Conservation (phyloP, 2,797 vertebrate genomes). For the Falco concolor region DNA sequence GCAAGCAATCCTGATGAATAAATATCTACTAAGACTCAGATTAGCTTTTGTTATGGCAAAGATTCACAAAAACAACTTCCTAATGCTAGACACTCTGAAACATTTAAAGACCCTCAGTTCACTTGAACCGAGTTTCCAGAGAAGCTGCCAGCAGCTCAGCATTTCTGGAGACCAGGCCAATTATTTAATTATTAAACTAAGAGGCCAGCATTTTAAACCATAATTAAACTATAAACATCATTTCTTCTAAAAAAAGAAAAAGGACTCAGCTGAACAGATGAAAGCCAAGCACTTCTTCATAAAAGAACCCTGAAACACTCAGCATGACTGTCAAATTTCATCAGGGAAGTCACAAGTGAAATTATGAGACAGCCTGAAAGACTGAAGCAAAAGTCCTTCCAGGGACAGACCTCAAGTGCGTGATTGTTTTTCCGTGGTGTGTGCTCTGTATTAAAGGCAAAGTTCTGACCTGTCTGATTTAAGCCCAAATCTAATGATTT, state of each 20-base stretch:
- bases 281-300: background rate
- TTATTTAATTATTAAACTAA: constrained; percentile 39
- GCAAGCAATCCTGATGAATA: background rate
- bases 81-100: background rate
- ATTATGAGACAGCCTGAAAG: background rate
- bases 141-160: constrained; percentile 20
- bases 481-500: background rate
- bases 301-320: background rate
- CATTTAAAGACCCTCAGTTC: background rate
- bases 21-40: background rate
- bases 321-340: background rate
- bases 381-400: background rate
- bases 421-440: background rate
- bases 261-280: background rate
- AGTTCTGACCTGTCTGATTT: background rate
- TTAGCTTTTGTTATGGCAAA: background rate
- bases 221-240: background rate
- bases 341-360: background rate
- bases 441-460: background rate
- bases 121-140: constrained; percentile 23
- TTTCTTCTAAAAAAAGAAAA: background rate
- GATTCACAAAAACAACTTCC: constrained; percentile 20
- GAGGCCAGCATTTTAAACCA: background rate
- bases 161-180: constrained; percentile 6
- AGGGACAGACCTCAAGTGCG: background rate